Base-by-base conservation (phyloP, 1,140 invertebrate species). In the Trachelipus rathkii region DNA sequence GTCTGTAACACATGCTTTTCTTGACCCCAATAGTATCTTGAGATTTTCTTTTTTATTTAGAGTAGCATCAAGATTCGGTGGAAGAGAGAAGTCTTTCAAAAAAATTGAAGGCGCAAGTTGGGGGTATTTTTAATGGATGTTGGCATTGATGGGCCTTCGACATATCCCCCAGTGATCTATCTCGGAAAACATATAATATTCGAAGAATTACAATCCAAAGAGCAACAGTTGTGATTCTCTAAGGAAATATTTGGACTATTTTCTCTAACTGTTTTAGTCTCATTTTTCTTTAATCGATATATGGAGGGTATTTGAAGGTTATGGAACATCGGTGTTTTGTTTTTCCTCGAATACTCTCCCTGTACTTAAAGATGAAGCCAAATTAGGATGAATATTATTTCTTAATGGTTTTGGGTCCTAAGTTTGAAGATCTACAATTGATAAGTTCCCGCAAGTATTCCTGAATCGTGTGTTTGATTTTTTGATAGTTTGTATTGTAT, bases 381-480 rank as follows among this genome's bases (percentile, higher is more conserved):
- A 19, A 60, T 60, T 60, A 60, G 50, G 50, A 60, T 60, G 50
- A 19, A 60, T 60, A 60, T 60, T 60, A 60, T 60, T 60, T 60
- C 50, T 13, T 8, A 60, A 19, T 15, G 50, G 50, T 60, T 76
- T 78, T 10, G 79, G 77, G 19, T 78, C 72, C 79, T 77, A 81
- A 43, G 78, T 78, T 50, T 78, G 79, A 13, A 81, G 74, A 24
- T 81, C 77, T 0, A 77, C 77, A 81, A 60, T 44, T 81, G 79
- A 60, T 81, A 81, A 19, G 75, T 81, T 43, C 78, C 79, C 21
- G 78, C 50, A 23, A 73, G 44, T 0, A 73, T 45, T 24, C 67
- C 70, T 60, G 68, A 71, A 60, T 60, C 50, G 8, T 60, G 50
- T 60, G 1, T 60, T 13, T 60, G 50, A 19, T 60, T 60, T 60